Conservation (phyloP, 35 echinoderm and acorn worm species). For the Apostichopus californicus region DNA sequence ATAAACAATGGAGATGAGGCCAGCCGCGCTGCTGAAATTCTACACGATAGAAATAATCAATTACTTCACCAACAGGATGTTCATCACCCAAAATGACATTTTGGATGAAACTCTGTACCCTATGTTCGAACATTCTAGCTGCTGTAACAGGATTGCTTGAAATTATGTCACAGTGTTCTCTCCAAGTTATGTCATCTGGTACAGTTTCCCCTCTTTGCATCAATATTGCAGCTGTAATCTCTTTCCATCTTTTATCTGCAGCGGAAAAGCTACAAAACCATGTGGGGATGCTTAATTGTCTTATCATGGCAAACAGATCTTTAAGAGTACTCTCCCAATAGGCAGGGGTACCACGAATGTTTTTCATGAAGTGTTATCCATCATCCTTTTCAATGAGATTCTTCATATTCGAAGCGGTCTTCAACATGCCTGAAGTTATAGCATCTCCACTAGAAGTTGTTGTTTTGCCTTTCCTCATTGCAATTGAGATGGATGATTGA, state of each 20-base stretch:
- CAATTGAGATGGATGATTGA: slow-evolving; percentile 21
- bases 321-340: slow-evolving; percentile 77
- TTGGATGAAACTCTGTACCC: slow-evolving; percentile 61
- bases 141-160: slow-evolving; percentile 63
- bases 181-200: slow-evolving; percentile 56
- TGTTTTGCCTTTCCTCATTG: slow-evolving; percentile 43
- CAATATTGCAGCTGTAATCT: neutral
- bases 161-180: slow-evolving; percentile 58
- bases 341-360: slow-evolving; percentile 75
- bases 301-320: slow-evolving; percentile 44
- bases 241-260: neutral
- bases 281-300: slow-evolving; percentile 33
- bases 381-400: slow-evolving; percentile 65
- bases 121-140: slow-evolving; percentile 54
- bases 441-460: slow-evolving; percentile 35
- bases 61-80: slow-evolving; percentile 64
- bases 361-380: slow-evolving; percentile 74
- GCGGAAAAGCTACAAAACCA: slow-evolving; percentile 45
- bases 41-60: slow-evolving; percentile 59
- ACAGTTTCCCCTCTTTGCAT: neutral
- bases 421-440: slow-evolving; percentile 27
- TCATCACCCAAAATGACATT: slow-evolving; percentile 66
- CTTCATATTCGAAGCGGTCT: slow-evolving; percentile 10
- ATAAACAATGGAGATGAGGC: slow-evolving; percentile 49
- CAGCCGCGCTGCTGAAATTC: slow-evolving; percentile 66